Percentiles rank a stretch among this genome's conserved stretches.
Conservation (phyloP, 2,888 invertebrate species). For the Chymomyza amoena region DNA sequence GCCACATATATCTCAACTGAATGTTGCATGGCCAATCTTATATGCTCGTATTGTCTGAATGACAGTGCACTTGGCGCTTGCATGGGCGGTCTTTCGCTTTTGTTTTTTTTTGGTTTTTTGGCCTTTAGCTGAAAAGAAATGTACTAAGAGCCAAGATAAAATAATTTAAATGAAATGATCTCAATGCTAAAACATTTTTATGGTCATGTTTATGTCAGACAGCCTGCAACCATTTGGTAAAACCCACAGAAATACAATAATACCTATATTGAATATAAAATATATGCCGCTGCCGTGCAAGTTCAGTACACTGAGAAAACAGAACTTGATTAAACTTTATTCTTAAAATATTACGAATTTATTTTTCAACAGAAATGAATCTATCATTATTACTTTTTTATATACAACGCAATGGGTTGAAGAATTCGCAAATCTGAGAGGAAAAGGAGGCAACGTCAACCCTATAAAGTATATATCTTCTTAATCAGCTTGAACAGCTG, state of each 20-base stretch:
- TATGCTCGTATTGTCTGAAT: constrained; percentile 27
- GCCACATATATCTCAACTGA: not conserved
- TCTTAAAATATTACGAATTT: too few species aligned
- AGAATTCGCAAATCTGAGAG: too few species aligned
- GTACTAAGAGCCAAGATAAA: not conserved
- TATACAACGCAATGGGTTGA: too few species aligned
- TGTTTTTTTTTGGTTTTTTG: not conserved
- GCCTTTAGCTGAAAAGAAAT: not conserved
- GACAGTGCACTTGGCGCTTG: constrained; percentile 59
- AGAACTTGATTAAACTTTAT: too few species aligned
- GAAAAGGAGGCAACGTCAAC: too few species aligned
- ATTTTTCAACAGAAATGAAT: too few species aligned
- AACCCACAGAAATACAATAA: constrained; percentile 18
- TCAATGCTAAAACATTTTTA: constrained; percentile 59
- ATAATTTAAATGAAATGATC: constrained; percentile 39
- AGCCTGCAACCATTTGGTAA: constrained; percentile 19
- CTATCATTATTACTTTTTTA: too few species aligned
- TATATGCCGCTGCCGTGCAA: not conserved
- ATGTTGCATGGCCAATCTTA: constrained; percentile 52
- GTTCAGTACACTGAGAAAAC: too few species aligned
- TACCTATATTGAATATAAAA: too few species aligned
- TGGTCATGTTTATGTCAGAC: constrained; percentile 12
- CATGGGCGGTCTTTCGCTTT: not conserved
- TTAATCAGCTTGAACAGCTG: too few species aligned
- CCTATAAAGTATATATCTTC: too few species aligned